phyloP scores from a whole-genome alignment of 2,797 vertebrate species.

The Anguilla marmorata region DNA sequence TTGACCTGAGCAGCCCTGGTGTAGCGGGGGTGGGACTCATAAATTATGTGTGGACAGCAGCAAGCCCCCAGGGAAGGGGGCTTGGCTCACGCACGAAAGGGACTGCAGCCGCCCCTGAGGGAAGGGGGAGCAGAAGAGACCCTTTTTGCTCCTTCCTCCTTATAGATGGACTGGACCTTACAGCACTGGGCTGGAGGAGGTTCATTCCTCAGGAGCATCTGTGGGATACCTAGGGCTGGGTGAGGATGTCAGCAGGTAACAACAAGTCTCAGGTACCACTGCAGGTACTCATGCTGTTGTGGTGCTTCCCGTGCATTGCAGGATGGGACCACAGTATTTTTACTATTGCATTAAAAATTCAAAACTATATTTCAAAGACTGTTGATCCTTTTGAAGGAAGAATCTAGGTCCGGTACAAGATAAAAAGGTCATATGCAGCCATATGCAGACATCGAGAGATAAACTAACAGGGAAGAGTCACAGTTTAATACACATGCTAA shows the following conservation, averaged over 20 bases:
- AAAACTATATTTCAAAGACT: not conserved
- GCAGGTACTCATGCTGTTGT: not conserved
- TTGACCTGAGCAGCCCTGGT: slow-evolving; percentile 11
- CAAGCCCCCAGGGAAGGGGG: not conserved
- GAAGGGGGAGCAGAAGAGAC: not conserved
- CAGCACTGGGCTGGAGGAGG: not conserved
- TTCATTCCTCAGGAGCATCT: not conserved
- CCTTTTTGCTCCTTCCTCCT: not conserved
- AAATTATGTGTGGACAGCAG: not conserved
- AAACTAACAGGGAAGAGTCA: slow-evolving; percentile 39
- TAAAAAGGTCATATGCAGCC: slow-evolving; percentile 90
- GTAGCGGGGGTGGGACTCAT: not conserved
- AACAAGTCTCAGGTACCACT: not conserved
- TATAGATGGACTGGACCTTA: not conserved
- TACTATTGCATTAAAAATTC: not conserved
- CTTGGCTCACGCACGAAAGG: too few species aligned
- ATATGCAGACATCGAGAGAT: slow-evolving; percentile 38
- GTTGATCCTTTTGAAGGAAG: not conserved
- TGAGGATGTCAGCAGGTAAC: not conserved
- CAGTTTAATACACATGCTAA: not conserved
- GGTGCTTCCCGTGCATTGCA: not conserved
- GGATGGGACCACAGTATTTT: not conserved
- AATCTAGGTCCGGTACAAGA: slow-evolving; percentile 72
- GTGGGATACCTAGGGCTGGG: too few species aligned
- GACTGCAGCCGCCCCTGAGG: not conserved